phyloP scores from a whole-genome alignment of 2,113 vertebrate genomes.

The Phrynosoma platyrhinos region DNA sequence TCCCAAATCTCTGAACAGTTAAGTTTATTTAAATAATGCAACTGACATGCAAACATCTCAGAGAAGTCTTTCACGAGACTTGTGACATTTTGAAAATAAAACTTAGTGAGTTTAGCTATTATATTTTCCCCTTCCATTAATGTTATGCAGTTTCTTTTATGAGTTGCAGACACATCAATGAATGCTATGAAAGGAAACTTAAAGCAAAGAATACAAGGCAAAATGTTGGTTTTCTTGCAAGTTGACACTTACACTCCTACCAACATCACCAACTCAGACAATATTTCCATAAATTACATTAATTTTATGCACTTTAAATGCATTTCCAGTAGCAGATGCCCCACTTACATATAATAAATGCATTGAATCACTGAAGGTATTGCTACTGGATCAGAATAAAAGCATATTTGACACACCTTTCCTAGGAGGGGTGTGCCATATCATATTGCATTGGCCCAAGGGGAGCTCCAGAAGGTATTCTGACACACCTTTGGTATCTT shows the following conservation, averaged over 20 bases:
- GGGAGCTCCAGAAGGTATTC: constrained; percentile 1
- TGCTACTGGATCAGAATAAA: background rate
- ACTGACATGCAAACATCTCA: constrained; percentile 55
- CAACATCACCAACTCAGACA: constrained; percentile 3
- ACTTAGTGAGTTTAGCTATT: constrained; percentile 43
- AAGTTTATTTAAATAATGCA: constrained; percentile 57
- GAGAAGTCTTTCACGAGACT: constrained; percentile 50
- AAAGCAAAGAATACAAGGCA: background rate
- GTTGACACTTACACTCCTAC: constrained; percentile 1
- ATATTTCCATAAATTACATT: background rate
- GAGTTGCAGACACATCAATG: constrained; percentile 30
- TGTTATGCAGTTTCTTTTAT: constrained; percentile 46
- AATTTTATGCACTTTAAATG: background rate
- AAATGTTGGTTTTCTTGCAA: constrained; percentile 12
- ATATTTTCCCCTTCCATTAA: background rate
- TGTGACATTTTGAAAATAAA: constrained; percentile 56
- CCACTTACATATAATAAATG: background rate
- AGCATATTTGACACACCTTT: constrained; percentile 7
- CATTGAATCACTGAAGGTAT: background rate
- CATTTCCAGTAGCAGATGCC: constrained; percentile 21
- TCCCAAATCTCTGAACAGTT: constrained; percentile 51
- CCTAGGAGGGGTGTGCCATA: background rate
- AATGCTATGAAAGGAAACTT: constrained; percentile 24
- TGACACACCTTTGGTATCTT: constrained; percentile 1
- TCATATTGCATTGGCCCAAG: constrained; percentile 6